Base-by-base conservation (phyloP, 2,888 invertebrate genomes). In the Phrixothrix hirtus region DNA sequence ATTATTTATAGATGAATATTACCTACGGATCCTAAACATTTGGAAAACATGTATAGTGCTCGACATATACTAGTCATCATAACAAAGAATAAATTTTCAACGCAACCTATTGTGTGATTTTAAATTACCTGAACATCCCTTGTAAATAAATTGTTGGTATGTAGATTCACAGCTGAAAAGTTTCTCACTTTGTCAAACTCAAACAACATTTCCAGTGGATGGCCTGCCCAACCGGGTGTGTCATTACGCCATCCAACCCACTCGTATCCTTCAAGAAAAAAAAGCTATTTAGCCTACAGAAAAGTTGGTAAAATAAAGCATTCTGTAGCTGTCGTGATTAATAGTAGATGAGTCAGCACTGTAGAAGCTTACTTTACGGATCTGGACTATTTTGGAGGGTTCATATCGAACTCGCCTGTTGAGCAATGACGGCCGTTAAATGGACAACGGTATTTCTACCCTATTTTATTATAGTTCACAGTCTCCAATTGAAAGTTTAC, bases 161-260 rank as follows among this genome's bases (percentile, higher is more conserved):
- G 86, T 53, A 92, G 77, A 62, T 84, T 80, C 64, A 88, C 83
- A 44, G 85, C 83, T 37, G 86, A 84, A 75, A 92, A 91, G 75
- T 89, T 89, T 52, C 89, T 79, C 41, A 86, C 83, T 59, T 80
- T 79, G 74, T 89, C 89, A 75, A 92, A 92, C 73, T 88, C 87
- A 74, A 91, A 91, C 34, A 84, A 78, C 53, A 92, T 83, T 73
- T 88, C 87, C 21, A 92, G 80, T 10, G 86, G 86, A 60, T 80
- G 80, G 38, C 83, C 83, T 42, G 80, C 70, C 75, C 82, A 78
- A 30, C 79, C 83, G 25, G 81, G 78, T 10, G 83, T 83, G 69
- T 86, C 85, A 66, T 86, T 87, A 65, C 83, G 79, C 91, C 91
- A 92, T 41, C 91, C 91, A 38, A 92, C 83, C 91, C 91, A 92